Base-by-base conservation (phyloP, 1,140 invertebrate species). In the Rhynchophorus ferrugineus region DNA sequence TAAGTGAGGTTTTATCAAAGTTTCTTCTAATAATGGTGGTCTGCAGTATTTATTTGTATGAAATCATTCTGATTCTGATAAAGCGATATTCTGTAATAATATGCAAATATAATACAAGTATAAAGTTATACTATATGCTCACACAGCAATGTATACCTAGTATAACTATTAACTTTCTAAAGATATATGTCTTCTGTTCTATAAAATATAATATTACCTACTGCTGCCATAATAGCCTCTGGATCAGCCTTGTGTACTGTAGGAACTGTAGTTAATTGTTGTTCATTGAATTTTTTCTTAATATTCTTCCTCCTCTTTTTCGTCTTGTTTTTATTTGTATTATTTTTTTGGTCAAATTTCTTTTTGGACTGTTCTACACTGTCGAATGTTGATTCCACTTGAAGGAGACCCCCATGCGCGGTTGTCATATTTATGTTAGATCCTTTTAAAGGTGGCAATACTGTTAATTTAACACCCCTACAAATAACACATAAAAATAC, bases 351-450 rank as follows among this genome's bases (percentile, higher is more conserved):
- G n/a, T 56, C 53, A 21, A 56, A 54, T 16, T 57, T 50, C 19
- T 61, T 44, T 11, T 66, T 63, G 6, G 65, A 56, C 64, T 81
- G 70, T 60, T 87, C 84, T 11, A 87, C 83, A 9, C 80, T 77
- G 63, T 80, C 73, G 66, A 82, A 81, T 16, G 79, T 82, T 42
- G 76, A 77, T 58, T 86, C 83, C 7, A 86, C 83, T 69, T 88
- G 83, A 35, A 87, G 68, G 19, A 88, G 67, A 9, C 84, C 84
- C 22, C 82, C 83, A 61, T 87, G 84, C 0, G 84, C 85, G 7
- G 81, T 83, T 1, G 84, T 85, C 73, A 77, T 79, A 58, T 85
- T 85, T 17, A 71, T 66, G 47, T 73, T 73, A 7, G 77, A 76
- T 49, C 78, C 76, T 62, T 83, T 78, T 18, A 78, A 61, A 13